A percentile compares a stretch with the other conserved stretches of the same genome.
Evolutionary conservation across 2,797 vertebrate genomes (phyloP).

Genomic region (Centroberyx gerrardi): DNA sequence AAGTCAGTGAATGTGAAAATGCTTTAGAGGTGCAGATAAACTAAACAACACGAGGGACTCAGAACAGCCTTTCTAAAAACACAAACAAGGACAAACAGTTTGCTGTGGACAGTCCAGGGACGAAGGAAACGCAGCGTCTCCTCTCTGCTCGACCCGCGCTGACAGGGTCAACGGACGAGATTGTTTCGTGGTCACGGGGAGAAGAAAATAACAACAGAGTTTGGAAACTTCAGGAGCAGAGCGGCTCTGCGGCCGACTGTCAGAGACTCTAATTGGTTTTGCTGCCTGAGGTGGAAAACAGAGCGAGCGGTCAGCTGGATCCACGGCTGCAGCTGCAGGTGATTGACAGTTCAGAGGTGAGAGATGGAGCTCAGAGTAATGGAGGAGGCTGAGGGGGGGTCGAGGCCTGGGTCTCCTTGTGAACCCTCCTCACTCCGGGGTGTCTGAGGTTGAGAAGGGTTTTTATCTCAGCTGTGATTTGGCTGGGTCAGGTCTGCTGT

Average conservation of each 20-base stretch:
- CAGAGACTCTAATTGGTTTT: conserved; percentile 67
- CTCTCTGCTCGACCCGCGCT: background rate
- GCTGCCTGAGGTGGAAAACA: conserved; percentile 46
- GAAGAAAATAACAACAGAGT: conserved; percentile 30
- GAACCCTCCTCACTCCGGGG: background rate
- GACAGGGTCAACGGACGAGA: background rate
- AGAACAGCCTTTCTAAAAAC: background rate
- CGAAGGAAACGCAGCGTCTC: background rate
- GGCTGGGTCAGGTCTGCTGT: background rate
- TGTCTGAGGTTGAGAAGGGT: background rate
- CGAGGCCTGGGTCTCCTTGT: background rate
- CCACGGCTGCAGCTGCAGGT: conserved; percentile 23
- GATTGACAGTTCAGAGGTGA: background rate
- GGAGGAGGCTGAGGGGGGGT: background rate
- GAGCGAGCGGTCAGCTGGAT: conserved; percentile 22
- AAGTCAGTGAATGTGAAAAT: conserved; percentile 3
- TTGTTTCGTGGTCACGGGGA: background rate
- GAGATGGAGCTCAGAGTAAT: too few relatives aligned
- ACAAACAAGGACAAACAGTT: background rate
- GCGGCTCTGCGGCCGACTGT: conserved; percentile 43
- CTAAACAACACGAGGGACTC: too few relatives aligned
- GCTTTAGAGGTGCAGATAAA: too few relatives aligned
- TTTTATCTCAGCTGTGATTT: background rate
- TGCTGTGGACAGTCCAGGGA: background rate
- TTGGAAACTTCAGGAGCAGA: conserved; percentile 37